Conservation (phyloP, 2,888 invertebrate genomes). For the Euzetes globulus region DNA sequence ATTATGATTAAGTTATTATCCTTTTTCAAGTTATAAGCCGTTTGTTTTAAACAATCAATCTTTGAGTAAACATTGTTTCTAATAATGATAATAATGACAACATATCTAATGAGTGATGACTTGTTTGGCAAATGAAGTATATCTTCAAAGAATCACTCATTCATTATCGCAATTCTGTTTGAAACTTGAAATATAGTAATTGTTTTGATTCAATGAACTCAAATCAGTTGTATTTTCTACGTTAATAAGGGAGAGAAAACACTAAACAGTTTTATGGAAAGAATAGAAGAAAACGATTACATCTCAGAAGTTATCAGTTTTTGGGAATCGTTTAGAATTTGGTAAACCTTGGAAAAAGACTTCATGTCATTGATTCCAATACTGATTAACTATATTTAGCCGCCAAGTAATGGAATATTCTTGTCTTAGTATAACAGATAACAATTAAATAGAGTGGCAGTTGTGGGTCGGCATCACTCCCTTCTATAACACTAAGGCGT, state of each 20-base stretch:
- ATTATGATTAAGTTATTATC: constrained; percentile 2
- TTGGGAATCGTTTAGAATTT: constrained; percentile 11
- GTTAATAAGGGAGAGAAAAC: neutral
- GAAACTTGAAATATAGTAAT: neutral
- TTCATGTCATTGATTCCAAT: neutral
- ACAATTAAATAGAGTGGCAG: constrained; percentile 8
- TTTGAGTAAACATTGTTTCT: neutral
- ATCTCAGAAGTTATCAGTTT: constrained; percentile 14
- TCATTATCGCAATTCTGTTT: neutral
- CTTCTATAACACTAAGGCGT: neutral
- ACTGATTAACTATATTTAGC: constrained; percentile 15
- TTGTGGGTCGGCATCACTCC: neutral
- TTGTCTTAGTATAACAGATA: neutral
- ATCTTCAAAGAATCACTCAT: neutral
- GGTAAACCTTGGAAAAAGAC: neutral
- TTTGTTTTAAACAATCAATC: neutral
- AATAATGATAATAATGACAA: neutral
- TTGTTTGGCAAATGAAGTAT: neutral
- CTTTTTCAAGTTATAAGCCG: neutral
- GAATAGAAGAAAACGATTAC: constrained; percentile 3
- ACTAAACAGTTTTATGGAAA: neutral
- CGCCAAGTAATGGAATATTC: constrained; percentile 24
- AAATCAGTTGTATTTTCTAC: constrained; percentile 1
- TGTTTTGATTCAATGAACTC: constrained; percentile 15
- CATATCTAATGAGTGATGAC: neutral